These are phyloP conservation scores for Pipa parva DNA, from an alignment of 2,113 vertebrate species.

Conservation along the genomic window DNA sequence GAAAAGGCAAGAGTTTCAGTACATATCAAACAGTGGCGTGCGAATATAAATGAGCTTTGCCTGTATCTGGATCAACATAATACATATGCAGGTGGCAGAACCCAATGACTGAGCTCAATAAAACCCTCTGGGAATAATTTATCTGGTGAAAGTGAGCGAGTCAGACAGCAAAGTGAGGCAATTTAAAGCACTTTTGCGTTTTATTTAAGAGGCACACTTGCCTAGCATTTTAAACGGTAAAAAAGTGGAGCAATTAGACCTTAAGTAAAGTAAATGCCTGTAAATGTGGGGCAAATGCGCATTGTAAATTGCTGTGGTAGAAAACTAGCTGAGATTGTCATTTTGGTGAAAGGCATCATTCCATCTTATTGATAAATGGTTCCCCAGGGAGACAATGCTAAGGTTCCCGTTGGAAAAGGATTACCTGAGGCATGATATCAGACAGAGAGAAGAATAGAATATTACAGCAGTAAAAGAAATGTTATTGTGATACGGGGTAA, in stretches of 20 bases:
- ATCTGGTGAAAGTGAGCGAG: conserved; percentile 24
- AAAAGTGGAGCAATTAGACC: conserved; percentile 30
- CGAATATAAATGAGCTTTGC: conserved; percentile 34
- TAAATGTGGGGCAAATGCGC: conserved; percentile 14
- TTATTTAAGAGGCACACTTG: conserved; percentile 22
- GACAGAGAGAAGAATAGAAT: conserved; percentile 12
- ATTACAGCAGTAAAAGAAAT: not conserved
- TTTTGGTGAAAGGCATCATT: conserved; percentile 1
- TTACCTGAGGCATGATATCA: conserved; percentile 1
- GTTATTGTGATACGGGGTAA: not conserved
- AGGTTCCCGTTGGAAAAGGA: not conserved
- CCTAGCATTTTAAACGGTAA: conserved; percentile 10
- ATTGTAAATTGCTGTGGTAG: not conserved
- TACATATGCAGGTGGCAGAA: conserved; percentile 40
- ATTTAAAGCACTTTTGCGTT: conserved; percentile 34
- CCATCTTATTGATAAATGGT: conserved; percentile 5
- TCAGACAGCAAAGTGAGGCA: conserved; percentile 19
- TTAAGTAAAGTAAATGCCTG: conserved; percentile 20
- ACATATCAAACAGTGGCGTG: conserved; percentile 11
- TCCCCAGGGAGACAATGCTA: conserved; percentile 14
- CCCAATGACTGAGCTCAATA: conserved; percentile 33
- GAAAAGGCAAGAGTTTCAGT: conserved; percentile 29
- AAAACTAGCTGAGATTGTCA: conserved; percentile 7
- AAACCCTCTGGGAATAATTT: conserved; percentile 37
- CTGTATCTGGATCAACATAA: conserved; percentile 40